Percentiles rank a stretch among this genome's conserved stretches.
Conservation (phyloP, 1,140 invertebrate species). For the Drosophila dunni region DNA sequence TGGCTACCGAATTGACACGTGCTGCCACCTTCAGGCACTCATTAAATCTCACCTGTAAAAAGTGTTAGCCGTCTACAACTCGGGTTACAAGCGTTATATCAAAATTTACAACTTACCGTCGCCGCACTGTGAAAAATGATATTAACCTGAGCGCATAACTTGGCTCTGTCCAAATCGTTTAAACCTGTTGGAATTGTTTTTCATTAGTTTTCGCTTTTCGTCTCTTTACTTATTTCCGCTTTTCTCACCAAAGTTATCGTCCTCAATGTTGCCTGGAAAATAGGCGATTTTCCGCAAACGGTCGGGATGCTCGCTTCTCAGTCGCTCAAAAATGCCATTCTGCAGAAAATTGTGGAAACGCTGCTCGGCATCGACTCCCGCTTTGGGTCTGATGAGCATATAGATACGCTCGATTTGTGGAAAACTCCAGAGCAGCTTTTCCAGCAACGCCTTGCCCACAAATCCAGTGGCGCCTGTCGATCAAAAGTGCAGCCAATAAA, state of each 20-base stretch:
- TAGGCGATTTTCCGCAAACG: constrained; percentile 81
- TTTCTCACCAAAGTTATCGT: constrained; percentile 74
- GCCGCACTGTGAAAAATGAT: constrained; percentile 95
- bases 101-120: constrained; percentile 86
- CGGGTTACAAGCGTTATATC: background rate
- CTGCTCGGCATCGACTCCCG: constrained; percentile 59
- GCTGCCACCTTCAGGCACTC: constrained; percentile 90
- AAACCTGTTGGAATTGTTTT: constrained; percentile 86
- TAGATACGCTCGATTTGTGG: constrained; percentile 88
- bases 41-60: constrained; percentile 87
- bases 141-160: constrained; percentile 87
- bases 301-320: constrained; percentile 69
- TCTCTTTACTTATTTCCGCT: constrained; percentile 3
- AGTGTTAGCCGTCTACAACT: background rate
- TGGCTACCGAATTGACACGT: constrained; percentile 87
- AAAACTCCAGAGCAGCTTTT: constrained; percentile 90
- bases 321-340: constrained; percentile 76
- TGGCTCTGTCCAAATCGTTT: constrained; percentile 85
- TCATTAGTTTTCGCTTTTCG: constrained; percentile 31
- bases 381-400: constrained; percentile 88
- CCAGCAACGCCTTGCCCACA: constrained; percentile 89
- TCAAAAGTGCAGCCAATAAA: background rate
- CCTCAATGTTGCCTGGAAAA: constrained; percentile 84
- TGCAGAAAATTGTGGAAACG: constrained; percentile 72
- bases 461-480: constrained; percentile 85